Conservation (phyloP, 2,113 vertebrate genomes). For the Neolamprologus variostigma region DNA sequence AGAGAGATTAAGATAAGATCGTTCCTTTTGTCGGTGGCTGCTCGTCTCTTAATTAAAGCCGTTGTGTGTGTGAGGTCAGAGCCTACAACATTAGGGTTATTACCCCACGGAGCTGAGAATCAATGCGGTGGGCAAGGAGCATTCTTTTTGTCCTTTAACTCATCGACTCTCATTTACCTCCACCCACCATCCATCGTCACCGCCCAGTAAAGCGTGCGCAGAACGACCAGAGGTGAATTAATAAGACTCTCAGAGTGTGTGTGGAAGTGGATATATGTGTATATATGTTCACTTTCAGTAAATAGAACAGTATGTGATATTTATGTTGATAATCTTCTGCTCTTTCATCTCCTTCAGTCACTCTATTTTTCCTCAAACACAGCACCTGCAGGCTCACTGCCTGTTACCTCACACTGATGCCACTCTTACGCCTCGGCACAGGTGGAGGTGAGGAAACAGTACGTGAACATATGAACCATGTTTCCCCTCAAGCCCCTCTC, state of each 20-base stretch:
- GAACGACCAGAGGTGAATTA: not conserved
- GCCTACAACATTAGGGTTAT: slow-evolving; percentile 43
- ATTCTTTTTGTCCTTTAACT: slow-evolving; percentile 50
- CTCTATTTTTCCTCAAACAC: not conserved
- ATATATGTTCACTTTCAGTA: not conserved
- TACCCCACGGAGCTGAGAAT: slow-evolving; percentile 59
- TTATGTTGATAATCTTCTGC: not conserved
- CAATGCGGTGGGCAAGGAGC: slow-evolving; percentile 50
- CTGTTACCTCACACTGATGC: not conserved
- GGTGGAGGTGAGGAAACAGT: not conserved
- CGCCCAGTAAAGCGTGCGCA: not conserved
- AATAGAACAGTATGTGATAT: not conserved
- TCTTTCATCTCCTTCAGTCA: not conserved
- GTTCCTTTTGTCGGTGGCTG: not conserved
- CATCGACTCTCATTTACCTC: slow-evolving; percentile 74
- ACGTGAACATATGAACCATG: not conserved
- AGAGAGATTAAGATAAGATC: not conserved
- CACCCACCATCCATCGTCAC: slow-evolving; percentile 18
- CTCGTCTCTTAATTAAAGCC: slow-evolving; percentile 42
- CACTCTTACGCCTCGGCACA: not conserved
- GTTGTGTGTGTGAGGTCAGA: slow-evolving; percentile 38
- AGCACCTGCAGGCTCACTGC: not conserved
- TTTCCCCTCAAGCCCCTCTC: slow-evolving; percentile 18
- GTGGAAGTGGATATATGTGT: not conserved
- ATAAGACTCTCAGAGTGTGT: not conserved